Base-by-base conservation (phyloP, 2,888 invertebrate species). In the Drosophila pegasa region DNA sequence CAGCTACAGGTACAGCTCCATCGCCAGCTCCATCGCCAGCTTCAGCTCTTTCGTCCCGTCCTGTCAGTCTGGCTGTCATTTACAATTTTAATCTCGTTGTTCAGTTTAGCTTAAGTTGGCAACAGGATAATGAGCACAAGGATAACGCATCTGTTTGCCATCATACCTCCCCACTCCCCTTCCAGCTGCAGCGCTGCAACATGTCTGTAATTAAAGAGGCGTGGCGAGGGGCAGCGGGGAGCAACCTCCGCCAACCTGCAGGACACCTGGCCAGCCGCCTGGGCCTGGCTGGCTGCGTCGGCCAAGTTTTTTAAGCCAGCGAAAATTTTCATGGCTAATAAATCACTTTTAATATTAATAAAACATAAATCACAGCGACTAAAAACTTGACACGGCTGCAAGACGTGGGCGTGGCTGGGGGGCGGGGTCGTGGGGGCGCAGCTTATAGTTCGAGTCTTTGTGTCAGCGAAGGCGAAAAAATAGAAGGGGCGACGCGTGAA, bases 291-390 rank as follows among this genome's bases (percentile, higher is more conserved):
- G 22, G 16, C 22, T 37, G 38, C 56, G 58, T 27, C 45, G 64
- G 54, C 43, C 75, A 72, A 76, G 67, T 77, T 87, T 64, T 45
- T 73, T 45, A 57, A 75, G 40, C 66, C 61, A 58, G 61, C 61
- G 27, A 68, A 82, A 74, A 63, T 43, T 87, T 87, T 71, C 73
- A 75, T 78, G 75, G 87, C 88, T 82, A 90, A 90, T 90, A 90
- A 90, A 90, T 90, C 90, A 90, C 86, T 90, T 88, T 88, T 86
- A 79, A 88, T 89, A 90, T 90, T 90, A 90, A 90, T 89, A 89
- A 90, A 87, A 87, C 88, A 90, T 90, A 90, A 90, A 90, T 90
- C 90, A 90, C 75, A 60, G 67, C 68, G 75, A 72, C 79, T 74
- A 74, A 79, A 78, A 81, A 80, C 75, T 71, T 75, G 71, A 67